A percentile compares a stretch with the other conserved stretches of the same genome.
Evolutionary conservation across 2,113 vertebrate species (phyloP).

Genomic region (Lepus americanus): DNA sequence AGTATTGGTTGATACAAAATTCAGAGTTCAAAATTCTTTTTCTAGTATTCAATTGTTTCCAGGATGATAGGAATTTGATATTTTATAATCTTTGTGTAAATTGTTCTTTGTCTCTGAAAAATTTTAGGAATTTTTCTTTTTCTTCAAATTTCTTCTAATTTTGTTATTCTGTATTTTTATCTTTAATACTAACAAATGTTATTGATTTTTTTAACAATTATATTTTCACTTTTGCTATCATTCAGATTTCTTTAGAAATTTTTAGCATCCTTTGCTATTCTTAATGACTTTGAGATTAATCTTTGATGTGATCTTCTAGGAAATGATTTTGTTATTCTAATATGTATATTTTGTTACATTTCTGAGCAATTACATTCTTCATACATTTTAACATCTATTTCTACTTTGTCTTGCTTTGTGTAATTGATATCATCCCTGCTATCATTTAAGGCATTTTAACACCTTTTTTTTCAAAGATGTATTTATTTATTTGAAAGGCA

Average conservation of each 20-base stretch:
- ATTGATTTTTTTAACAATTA: background rate
- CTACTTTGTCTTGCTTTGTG: background rate
- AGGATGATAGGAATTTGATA: background rate
- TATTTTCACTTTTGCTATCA: background rate
- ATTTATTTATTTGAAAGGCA: too few species aligned
- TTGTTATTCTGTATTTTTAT: background rate
- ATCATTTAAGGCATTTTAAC: background rate
- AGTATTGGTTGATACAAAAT: background rate
- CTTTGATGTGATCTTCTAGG: background rate
- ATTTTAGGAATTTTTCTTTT: background rate
- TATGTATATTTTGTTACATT: background rate
- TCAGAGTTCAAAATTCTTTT: background rate
- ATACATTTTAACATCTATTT: background rate
- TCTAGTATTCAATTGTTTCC: background rate
- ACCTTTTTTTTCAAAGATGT: background rate
- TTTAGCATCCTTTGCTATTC: background rate
- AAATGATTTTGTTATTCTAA: background rate
- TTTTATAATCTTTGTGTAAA: background rate
- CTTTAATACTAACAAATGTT: background rate
- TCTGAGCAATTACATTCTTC: background rate
- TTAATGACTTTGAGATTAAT: background rate
- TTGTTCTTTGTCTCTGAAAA: background rate
- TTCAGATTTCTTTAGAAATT: background rate
- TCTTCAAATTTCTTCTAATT: background rate
- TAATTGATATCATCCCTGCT: background rate